Conservation (phyloP, 2,888 invertebrate species). For the Lithophane socia region DNA sequence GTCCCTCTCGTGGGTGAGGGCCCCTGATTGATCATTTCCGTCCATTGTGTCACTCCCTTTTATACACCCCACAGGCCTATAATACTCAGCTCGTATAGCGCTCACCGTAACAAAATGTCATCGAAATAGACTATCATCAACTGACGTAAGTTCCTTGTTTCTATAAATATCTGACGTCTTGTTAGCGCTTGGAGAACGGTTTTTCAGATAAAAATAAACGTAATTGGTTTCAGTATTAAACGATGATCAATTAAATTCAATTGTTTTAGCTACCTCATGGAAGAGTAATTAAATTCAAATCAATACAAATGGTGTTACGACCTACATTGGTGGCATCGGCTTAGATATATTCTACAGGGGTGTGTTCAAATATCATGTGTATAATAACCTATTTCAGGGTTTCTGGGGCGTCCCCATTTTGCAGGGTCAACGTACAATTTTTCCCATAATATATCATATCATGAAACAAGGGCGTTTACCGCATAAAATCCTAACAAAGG, state of each 20-base stretch:
- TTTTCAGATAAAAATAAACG: conserved; percentile 32
- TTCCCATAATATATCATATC: conserved; percentile 62
- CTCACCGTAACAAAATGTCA: conserved; percentile 72
- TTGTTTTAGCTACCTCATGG: conserved; percentile 20
- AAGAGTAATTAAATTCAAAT: conserved; percentile 46
- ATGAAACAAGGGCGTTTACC: conserved; percentile 60
- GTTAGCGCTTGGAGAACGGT: conserved; percentile 49
- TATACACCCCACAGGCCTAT: conserved; percentile 74
- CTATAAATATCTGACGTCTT: conserved; percentile 68
- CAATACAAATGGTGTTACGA: conserved; percentile 58
- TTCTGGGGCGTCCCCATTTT: conserved; percentile 75
- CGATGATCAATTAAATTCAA: conserved; percentile 32
- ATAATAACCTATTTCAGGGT: conserved; percentile 72
- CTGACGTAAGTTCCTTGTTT: conserved; percentile 68
- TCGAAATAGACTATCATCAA: conserved; percentile 69
- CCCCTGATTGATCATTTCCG: conserved; percentile 85
- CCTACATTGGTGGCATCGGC: conserved; percentile 53
- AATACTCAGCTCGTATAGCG: conserved; percentile 70
- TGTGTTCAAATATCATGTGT: conserved; percentile 73
- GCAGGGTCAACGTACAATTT: conserved; percentile 72
- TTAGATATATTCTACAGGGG: conserved; percentile 63
- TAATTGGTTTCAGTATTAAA: conserved; percentile 35
- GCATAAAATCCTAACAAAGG: conserved; percentile 31
- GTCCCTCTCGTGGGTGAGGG: conserved; percentile 81
- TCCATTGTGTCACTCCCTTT: conserved; percentile 84